Evolutionary conservation across 2,113 vertebrate genomes (phyloP).

Genomic region (Ptyas mucosa): DNA sequence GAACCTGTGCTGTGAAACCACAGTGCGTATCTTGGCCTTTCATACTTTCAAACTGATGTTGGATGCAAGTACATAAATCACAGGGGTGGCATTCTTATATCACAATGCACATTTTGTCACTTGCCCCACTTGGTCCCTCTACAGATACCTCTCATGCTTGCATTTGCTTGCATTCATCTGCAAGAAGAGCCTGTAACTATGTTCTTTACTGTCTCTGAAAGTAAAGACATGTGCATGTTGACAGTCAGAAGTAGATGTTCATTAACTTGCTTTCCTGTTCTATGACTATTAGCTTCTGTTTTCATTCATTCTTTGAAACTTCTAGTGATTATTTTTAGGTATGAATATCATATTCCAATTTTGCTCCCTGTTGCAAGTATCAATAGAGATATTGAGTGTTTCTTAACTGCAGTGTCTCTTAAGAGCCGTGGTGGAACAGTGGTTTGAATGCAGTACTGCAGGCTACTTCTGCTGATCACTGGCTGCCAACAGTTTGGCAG

Average conservation of each 20-base stretch:
- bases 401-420: background rate
- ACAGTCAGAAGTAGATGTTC: background rate
- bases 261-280: background rate
- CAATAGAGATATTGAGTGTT: background rate
- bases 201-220: background rate
- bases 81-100: background rate
- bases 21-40: background rate
- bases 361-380: background rate
- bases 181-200: background rate
- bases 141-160: background rate
- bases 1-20: background rate
- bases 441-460: too few species aligned
- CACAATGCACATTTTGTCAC: background rate
- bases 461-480: too few species aligned
- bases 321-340: background rate
- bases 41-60: background rate
- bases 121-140: background rate
- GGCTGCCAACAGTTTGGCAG: too few species aligned
- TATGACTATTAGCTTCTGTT: background rate
- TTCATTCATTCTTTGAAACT: background rate
- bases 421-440: too few species aligned
- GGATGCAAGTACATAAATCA: background rate
- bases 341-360: background rate
- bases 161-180: background rate
- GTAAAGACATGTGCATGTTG: background rate